These are phyloP conservation scores for Rhynchonycteris naso DNA, from an alignment of 2,797 vertebrate species.

Conservation along the genomic window DNA sequence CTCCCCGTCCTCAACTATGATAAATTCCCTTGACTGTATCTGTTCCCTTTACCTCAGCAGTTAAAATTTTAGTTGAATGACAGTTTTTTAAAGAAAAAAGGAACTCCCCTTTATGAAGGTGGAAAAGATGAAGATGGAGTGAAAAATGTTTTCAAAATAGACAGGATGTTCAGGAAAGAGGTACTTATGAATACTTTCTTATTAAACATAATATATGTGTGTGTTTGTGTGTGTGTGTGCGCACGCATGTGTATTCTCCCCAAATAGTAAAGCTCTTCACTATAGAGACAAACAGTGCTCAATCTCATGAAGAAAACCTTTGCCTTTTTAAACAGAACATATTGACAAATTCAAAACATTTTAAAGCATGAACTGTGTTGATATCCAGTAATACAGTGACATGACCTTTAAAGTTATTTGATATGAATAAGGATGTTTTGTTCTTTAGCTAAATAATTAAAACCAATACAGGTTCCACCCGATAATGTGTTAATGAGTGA, in stretches of 20 bases:
- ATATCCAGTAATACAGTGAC: neutral
- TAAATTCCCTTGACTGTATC: neutral
- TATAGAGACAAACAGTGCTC: neutral
- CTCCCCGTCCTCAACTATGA: neutral
- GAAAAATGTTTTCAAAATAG: neutral
- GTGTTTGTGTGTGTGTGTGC: too few relatives aligned
- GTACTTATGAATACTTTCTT: neutral
- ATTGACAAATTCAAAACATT: neutral
- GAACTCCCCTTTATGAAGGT: neutral
- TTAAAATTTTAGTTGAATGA: conserved; percentile 34
- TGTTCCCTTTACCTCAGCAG: neutral
- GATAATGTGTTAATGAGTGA: neutral
- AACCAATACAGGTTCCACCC: neutral
- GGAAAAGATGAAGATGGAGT: neutral
- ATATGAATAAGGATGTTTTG: neutral
- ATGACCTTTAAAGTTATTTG: neutral
- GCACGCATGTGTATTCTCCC: too few relatives aligned
- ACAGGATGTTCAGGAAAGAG: neutral
- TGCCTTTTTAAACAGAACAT: neutral
- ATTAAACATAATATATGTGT: neutral
- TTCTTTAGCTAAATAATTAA: conserved; percentile 19
- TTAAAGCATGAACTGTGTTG: neutral
- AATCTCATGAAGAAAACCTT: neutral
- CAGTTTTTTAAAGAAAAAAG: neutral
- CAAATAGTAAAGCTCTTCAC: neutral